Percentiles rank a stretch among this genome's conserved stretches.
Evolutionary conservation across 2,113 vertebrate genomes (phyloP).

Genomic region (Phalacrocorax pelagicus): DNA sequence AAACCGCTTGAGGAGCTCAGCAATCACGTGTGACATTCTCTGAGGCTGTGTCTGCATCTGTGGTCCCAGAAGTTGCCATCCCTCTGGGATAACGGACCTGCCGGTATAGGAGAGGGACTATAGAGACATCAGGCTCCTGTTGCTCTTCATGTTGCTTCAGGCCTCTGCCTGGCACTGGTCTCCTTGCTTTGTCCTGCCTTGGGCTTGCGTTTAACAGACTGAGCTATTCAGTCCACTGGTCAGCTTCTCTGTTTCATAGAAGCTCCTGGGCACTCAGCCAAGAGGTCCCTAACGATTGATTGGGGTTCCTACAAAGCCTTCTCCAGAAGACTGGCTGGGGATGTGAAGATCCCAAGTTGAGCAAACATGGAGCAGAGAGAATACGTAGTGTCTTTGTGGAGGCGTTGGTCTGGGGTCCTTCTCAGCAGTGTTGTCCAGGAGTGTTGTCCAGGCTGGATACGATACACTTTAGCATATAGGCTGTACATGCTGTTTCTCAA

Average conservation of each 20-base stretch:
- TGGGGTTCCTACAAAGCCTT: background rate
- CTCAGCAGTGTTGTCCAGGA: background rate
- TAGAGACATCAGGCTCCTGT: background rate
- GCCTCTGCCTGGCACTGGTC: background rate
- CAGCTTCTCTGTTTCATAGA: background rate
- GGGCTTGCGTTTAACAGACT: background rate
- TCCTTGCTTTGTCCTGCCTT: background rate
- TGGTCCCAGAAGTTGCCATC: background rate
- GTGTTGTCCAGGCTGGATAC: background rate
- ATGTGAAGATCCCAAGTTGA: background rate
- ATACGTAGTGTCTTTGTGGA: background rate
- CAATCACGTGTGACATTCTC: background rate
- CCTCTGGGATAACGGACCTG: background rate
- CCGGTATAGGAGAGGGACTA: background rate
- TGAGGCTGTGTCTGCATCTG: background rate
- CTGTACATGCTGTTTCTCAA: background rate
- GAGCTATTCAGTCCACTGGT: background rate
- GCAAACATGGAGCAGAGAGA: background rate
- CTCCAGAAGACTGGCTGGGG: background rate
- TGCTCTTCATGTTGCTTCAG: background rate
- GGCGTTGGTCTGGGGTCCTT: background rate
- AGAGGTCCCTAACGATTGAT: background rate
- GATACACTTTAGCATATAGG: background rate
- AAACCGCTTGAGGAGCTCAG: background rate
- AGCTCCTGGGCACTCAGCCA: background rate